These are phyloP conservation scores for Decapterus maruadsi DNA, from an alignment of 2,797 vertebrate genomes.

Conservation along the genomic window DNA sequence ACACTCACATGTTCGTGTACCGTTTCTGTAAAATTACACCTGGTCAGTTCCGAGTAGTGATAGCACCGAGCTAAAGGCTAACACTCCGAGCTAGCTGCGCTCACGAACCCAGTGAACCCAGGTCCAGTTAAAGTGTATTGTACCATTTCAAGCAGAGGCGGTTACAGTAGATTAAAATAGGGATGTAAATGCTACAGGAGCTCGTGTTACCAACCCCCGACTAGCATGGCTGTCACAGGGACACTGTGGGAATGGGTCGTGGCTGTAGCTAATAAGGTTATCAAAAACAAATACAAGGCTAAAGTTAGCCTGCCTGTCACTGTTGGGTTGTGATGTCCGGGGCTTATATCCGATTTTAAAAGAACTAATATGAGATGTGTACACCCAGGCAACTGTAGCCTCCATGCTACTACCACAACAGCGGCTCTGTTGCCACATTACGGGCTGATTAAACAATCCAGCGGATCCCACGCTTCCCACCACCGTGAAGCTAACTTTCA, in stretches of 20 bases:
- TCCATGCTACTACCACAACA: background rate
- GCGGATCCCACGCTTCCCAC: conserved; percentile 28
- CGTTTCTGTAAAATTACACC: background rate
- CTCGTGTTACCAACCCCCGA: rapidly evolving
- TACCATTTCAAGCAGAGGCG: background rate
- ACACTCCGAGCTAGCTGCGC: conserved; percentile 11
- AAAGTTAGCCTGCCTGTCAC: conserved; percentile 26
- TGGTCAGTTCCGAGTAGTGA: background rate
- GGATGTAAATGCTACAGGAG: rapidly evolving
- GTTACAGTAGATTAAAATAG: rapidly evolving
- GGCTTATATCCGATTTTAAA: background rate
- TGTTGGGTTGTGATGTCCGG: background rate
- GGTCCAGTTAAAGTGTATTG: background rate
- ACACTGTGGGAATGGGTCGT: background rate
- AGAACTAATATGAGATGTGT: rapidly evolving
- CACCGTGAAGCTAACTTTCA: conserved; percentile 24
- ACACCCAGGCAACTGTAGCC: background rate
- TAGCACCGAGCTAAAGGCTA: conserved; percentile 27
- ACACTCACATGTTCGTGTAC: rapidly evolving
- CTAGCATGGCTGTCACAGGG: background rate
- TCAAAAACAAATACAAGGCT: background rate
- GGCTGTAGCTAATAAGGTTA: conserved; percentile 3
- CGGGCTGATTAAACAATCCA: background rate
- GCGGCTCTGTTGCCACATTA: background rate
- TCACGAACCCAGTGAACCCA: background rate